These are phyloP conservation scores for Chlorospingus semifuscus DNA, from an alignment of 2,797 vertebrate genomes.

Conservation along the genomic window DNA sequence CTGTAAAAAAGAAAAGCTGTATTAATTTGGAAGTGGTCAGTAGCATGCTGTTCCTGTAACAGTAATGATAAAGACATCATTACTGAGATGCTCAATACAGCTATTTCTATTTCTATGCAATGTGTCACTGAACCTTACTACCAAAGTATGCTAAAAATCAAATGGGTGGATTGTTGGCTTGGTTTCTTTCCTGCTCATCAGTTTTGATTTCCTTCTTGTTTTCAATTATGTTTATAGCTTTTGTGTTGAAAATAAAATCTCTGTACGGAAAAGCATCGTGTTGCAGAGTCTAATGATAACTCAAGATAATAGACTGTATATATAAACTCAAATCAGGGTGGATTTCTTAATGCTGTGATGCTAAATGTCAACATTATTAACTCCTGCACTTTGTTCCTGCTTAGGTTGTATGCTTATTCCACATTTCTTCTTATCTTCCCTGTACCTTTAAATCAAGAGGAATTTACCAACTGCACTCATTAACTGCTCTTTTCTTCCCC, in stretches of 20 bases:
- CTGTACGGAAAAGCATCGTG: background rate
- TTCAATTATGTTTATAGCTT: background rate
- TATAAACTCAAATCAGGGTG: background rate
- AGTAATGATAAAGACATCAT: background rate
- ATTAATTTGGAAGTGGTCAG: background rate
- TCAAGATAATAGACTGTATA: background rate
- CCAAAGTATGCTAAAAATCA: background rate
- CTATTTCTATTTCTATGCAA: background rate
- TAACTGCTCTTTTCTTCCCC: rapidly evolving
- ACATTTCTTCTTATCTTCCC: background rate
- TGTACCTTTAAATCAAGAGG: background rate
- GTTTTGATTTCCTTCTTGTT: background rate
- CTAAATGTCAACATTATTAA: background rate
- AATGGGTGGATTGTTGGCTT: background rate
- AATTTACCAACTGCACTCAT: background rate
- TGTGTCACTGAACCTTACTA: background rate
- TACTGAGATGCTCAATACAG: background rate
- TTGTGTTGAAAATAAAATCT: background rate
- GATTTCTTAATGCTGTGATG: background rate
- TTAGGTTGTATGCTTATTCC: background rate
- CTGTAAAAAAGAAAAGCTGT: background rate
- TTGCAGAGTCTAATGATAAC: background rate
- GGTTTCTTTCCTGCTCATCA: background rate
- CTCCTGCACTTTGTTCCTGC: background rate
- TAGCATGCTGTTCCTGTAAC: background rate